Evolutionary conservation across 1,140 invertebrate genomes (phyloP).

Genomic region (Campoletis sonorensis): DNA sequence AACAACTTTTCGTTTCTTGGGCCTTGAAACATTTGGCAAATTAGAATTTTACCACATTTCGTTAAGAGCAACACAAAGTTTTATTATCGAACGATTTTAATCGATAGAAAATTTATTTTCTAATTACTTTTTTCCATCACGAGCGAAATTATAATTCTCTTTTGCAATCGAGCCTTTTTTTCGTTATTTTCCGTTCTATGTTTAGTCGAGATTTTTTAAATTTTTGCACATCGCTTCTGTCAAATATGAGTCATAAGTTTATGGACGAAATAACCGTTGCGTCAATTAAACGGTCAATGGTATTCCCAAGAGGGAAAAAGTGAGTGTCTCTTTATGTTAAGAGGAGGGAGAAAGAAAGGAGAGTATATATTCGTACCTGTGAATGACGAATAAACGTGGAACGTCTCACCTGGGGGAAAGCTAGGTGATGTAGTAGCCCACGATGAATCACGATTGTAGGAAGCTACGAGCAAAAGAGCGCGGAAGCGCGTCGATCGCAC

Average conservation of each 20-base stretch:
- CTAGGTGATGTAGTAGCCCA: neutral
- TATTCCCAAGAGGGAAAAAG: neutral
- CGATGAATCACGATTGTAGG: constrained; percentile 37
- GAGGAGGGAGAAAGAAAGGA: neutral
- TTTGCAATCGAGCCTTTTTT: too few species aligned
- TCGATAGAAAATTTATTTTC: too few species aligned
- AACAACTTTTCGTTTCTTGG: neutral
- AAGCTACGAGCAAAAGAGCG: constrained; percentile 31
- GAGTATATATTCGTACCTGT: neutral
- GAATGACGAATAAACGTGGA: constrained; percentile 30
- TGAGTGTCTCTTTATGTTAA: neutral
- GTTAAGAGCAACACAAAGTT: too few species aligned
- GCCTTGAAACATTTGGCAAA: neutral
- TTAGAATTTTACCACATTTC: too few species aligned
- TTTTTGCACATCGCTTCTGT: too few species aligned
- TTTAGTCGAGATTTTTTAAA: too few species aligned
- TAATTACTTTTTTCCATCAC: too few species aligned
- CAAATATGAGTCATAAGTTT: neutral
- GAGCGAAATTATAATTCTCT: too few species aligned
- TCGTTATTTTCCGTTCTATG: too few species aligned
- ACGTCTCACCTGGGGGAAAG: constrained; percentile 38
- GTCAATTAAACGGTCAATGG: constrained; percentile 14
- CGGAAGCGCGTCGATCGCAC: constrained; percentile 23
- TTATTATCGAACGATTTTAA: too few species aligned
- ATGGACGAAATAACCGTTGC: neutral